These are phyloP conservation scores for Psilopsiagon aurifrons DNA, from an alignment of 2,113 vertebrate species.

Conservation along the genomic window DNA sequence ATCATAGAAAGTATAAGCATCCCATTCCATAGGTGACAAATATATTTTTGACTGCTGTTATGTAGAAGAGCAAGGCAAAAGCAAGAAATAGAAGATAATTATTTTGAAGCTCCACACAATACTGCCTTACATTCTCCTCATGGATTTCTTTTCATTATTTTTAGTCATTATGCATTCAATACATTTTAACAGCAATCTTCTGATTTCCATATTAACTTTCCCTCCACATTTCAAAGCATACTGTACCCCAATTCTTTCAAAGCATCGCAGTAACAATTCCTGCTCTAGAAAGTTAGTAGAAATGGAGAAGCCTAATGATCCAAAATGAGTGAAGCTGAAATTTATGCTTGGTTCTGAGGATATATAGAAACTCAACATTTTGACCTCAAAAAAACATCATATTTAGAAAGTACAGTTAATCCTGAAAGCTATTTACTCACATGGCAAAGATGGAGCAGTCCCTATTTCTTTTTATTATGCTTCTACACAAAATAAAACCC, in stretches of 20 bases:
- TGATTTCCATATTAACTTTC: neutral
- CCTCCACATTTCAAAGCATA: neutral
- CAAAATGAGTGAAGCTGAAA: neutral
- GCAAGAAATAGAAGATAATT: neutral
- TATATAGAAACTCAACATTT: neutral
- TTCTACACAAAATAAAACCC: neutral
- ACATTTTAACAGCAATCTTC: neutral
- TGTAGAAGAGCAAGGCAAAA: neutral
- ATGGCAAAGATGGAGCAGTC: neutral
- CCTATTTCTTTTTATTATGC: neutral
- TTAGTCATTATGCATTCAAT: neutral
- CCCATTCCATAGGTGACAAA: neutral
- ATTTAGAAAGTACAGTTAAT: neutral
- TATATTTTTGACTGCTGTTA: neutral
- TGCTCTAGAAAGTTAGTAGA: neutral
- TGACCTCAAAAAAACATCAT: neutral
- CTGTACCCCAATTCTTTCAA: neutral
- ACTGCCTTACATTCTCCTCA: neutral
- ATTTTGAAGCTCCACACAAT: neutral
- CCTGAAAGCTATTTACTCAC: neutral
- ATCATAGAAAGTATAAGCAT: neutral
- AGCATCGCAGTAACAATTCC: neutral
- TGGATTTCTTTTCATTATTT: fast-evolving
- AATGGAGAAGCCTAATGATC: neutral
- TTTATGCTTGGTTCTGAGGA: neutral